Percentiles rank a stretch among this genome's conserved stretches.
Conservation (phyloP, 1,140 invertebrate species). For the Metaphire vulgaris region DNA sequence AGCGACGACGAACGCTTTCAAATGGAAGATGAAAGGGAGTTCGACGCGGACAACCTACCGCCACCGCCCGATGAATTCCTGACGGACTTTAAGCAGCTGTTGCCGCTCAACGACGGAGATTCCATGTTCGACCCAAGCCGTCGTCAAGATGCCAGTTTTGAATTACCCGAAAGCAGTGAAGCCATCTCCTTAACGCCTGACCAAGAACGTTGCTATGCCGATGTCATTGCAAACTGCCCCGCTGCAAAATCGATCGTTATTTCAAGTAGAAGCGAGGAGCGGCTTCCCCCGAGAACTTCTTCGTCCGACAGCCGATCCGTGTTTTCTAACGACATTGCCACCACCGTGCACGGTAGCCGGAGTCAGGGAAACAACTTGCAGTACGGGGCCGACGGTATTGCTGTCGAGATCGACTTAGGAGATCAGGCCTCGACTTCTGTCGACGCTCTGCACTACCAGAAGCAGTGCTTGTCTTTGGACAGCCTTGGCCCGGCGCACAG, state of each 20-base stretch:
- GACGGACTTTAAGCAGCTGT: neutral
- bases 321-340: neutral
- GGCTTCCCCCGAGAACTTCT: neutral
- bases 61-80: conserved; percentile 28
- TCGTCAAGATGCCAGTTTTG: too few species aligned
- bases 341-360: conserved; percentile 42
- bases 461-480: conserved; percentile 55
- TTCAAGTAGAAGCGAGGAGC: neutral
- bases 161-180: too few species aligned
- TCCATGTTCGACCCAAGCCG: too few species aligned
- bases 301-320: too few species aligned
- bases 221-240: neutral
- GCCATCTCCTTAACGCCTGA: too few species aligned
- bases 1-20: conserved; percentile 26
- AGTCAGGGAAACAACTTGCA: conserved; percentile 49
- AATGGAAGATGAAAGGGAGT: neutral
- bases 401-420: conserved; percentile 66
- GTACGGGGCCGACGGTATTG: conserved; percentile 27
- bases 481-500: conserved; percentile 57
- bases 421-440: conserved; percentile 85
- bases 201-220: too few species aligned
- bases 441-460: conserved; percentile 76
- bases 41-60: conserved; percentile 23
- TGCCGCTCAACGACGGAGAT: too few species aligned
- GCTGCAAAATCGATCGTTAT: neutral